phyloP scores from a whole-genome alignment of 2,113 vertebrate species.

The Chionodraco myersi region DNA sequence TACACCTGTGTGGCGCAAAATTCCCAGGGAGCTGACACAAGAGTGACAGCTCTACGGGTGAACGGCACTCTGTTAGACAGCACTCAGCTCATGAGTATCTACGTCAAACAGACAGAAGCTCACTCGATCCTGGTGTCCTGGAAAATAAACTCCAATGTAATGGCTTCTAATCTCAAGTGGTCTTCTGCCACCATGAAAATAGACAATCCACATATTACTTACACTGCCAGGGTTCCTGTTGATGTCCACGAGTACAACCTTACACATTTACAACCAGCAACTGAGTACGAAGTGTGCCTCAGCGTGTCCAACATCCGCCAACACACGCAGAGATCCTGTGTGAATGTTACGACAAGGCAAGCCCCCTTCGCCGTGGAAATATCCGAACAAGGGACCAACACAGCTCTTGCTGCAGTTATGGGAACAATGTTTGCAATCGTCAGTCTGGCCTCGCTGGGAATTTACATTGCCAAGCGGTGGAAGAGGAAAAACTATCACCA shows the following conservation, averaged over 20 bases:
- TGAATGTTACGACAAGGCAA: slow-evolving; percentile 96
- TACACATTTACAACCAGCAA: slow-evolving; percentile 94
- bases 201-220: slow-evolving; percentile 97
- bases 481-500: slow-evolving; percentile 99
- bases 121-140: slow-evolving; percentile 96
- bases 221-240: slow-evolving; percentile 94
- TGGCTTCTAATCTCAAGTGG: slow-evolving; percentile 97
- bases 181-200: slow-evolving; percentile 98
- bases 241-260: slow-evolving; percentile 98
- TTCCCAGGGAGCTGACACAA: slow-evolving; percentile 92
- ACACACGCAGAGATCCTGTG: slow-evolving; percentile 93
- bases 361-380: slow-evolving; percentile 89
- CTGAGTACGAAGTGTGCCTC: slow-evolving; percentile 97
- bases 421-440: slow-evolving; percentile 93
- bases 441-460: slow-evolving; percentile 89
- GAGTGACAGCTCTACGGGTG: slow-evolving; percentile 90
- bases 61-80: slow-evolving; percentile 94
- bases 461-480: slow-evolving; percentile 92
- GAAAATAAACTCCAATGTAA: slow-evolving; percentile 94
- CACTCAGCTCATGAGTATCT: slow-evolving; percentile 93
- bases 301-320: slow-evolving; percentile 93
- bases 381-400: slow-evolving; percentile 92
- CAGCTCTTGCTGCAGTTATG: slow-evolving; percentile 92
- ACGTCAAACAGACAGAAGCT: slow-evolving; percentile 92
- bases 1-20: slow-evolving; percentile 98